Percentiles rank a stretch among this genome's conserved stretches.
These are phyloP conservation scores for Lagodon rhomboides DNA, from an alignment of 2,797 vertebrate genomes.

Conservation along the genomic window DNA sequence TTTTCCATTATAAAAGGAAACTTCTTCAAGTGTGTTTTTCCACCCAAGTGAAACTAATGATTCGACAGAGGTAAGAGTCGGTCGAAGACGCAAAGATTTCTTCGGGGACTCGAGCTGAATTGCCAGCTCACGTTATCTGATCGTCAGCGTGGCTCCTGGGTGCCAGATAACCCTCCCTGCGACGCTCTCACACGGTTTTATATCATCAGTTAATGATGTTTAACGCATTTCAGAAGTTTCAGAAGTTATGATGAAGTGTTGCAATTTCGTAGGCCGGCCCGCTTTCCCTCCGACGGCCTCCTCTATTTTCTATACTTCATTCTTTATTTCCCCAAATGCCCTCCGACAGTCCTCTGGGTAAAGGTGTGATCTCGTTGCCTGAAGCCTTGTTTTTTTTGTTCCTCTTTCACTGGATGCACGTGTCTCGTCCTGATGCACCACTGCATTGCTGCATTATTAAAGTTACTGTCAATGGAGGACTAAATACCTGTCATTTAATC, in stretches of 20 bases:
- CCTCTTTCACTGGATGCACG: constrained; percentile 9
- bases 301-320: background rate
- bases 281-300: constrained; percentile 1
- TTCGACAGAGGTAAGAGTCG: constrained; percentile 18
- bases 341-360: constrained; percentile 14
- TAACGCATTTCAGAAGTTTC: constrained; percentile 23
- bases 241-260: constrained; percentile 34
- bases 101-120: constrained; percentile 26
- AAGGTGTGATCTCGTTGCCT: constrained; percentile 15
- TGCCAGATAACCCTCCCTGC: constrained; percentile 20
- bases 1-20: too few relatives aligned
- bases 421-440: background rate
- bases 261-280: background rate
- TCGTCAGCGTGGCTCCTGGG: constrained; percentile 21
- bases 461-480: constrained; percentile 11
- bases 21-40: background rate
- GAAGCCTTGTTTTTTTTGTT: constrained; percentile 5
- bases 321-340: constrained; percentile 14
- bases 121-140: constrained; percentile 27
- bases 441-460: constrained; percentile 38
- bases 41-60: constrained; percentile 21
- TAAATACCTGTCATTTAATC: constrained; percentile 2
- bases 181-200: constrained; percentile 24
- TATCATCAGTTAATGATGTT: constrained; percentile 31
- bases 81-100: constrained; percentile 29